These are phyloP conservation scores for Melipona beecheii DNA, from an alignment of 2,888 invertebrate species.

Conservation along the genomic window DNA sequence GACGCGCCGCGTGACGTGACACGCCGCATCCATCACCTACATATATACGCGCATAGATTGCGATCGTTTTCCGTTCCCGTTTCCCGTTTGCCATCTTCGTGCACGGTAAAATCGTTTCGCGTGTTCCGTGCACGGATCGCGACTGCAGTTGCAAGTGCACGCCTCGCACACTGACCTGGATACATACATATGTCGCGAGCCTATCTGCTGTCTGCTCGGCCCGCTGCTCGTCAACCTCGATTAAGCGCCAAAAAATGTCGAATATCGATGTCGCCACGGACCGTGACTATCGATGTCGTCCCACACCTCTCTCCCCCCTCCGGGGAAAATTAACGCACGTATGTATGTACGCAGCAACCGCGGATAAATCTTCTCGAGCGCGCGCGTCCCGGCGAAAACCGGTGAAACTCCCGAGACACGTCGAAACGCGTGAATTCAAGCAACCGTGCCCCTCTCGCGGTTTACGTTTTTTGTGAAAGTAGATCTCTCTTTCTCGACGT, in stretches of 20 bases:
- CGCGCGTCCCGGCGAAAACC: slow-evolving; percentile 35
- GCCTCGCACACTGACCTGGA: slow-evolving; percentile 36
- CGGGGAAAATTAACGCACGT: too few relatives aligned
- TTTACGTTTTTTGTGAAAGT: slow-evolving; percentile 61
- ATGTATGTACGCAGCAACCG: too few relatives aligned
- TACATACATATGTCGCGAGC: slow-evolving; percentile 11
- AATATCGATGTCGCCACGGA: slow-evolving; percentile 13
- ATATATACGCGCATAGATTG: slow-evolving; percentile 55
- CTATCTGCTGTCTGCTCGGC: not conserved
- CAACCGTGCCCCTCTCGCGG: slow-evolving; percentile 38
- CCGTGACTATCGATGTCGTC: slow-evolving; percentile 29
- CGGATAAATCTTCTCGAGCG: slow-evolving; percentile 1
- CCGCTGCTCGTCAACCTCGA: slow-evolving; percentile 25
- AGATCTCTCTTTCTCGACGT: slow-evolving; percentile 50
- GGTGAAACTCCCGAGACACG: slow-evolving; percentile 54
- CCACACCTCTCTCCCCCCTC: not conserved
- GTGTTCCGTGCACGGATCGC: not conserved
- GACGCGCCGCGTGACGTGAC: slow-evolving; percentile 21
- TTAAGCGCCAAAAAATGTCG: slow-evolving; percentile 32
- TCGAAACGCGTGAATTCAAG: slow-evolving; percentile 50
- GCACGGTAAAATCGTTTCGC: slow-evolving; percentile 34
- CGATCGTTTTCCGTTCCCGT: slow-evolving; percentile 60
- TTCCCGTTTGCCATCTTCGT: slow-evolving; percentile 56
- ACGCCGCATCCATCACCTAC: slow-evolving; percentile 66
- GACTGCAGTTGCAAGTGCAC: not conserved